Percentiles rank a stretch among this genome's conserved stretches.
phyloP scores from a whole-genome alignment of 1,140 invertebrate genomes.

The Bombus waltoni region DNA sequence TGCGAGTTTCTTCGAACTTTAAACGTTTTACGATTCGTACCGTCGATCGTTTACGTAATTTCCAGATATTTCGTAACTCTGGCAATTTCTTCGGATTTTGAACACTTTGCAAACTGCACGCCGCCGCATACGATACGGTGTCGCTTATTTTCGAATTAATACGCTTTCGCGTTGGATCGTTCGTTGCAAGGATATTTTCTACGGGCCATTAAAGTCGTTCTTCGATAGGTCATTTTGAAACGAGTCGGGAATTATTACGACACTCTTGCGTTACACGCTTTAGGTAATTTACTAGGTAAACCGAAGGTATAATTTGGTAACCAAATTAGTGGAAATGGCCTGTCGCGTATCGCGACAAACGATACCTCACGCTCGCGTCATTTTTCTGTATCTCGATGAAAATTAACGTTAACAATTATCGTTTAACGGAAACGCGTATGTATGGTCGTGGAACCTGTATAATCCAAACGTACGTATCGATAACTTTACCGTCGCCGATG shows the following conservation, averaged over 20 bases:
- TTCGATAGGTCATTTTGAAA: background rate
- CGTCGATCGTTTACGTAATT: too few species aligned
- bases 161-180: background rate
- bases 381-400: background rate
- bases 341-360: background rate
- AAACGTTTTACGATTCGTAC: too few species aligned
- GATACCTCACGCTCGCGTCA: background rate
- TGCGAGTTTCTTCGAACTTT: too few species aligned
- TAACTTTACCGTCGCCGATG: background rate
- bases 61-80: too few species aligned
- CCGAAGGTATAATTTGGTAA: conserved; percentile 1
- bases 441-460: background rate
- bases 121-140: accelerated
- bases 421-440: background rate
- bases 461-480: background rate
- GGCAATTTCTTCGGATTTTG: too few species aligned
- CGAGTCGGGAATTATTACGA: background rate
- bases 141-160: background rate
- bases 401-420: background rate
- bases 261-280: background rate
- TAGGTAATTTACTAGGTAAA: background rate
- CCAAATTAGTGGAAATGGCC: background rate
- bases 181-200: background rate
- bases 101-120: too few species aligned
- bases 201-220: background rate